phyloP scores from a whole-genome alignment of 2,888 invertebrate genomes.

The Acanthococcus lagerstroemiae region DNA sequence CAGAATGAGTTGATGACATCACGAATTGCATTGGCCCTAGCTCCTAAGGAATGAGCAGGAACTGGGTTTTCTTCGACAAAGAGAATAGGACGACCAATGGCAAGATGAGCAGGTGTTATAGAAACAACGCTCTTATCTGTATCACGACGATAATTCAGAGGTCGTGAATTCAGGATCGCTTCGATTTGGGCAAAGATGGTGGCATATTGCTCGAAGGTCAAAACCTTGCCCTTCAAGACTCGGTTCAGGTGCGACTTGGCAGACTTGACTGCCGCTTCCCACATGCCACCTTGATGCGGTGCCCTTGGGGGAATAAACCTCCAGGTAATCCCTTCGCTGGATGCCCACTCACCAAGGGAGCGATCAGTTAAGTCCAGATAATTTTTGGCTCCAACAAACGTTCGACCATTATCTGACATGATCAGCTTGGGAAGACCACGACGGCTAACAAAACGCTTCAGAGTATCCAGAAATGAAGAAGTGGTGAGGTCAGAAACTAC shows the following conservation, averaged over 20 bases:
- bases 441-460: slow-evolving; percentile 35
- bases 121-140: slow-evolving; percentile 34
- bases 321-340: slow-evolving; percentile 35
- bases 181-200: no score
- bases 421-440: slow-evolving; percentile 34
- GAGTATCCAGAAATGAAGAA: not conserved
- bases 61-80: no score
- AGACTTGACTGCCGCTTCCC: slow-evolving; percentile 15
- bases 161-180: slow-evolving; percentile 24
- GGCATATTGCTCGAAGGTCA: slow-evolving; percentile 4
- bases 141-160: slow-evolving; percentile 36
- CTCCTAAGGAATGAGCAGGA: no score
- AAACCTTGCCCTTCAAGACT: not conserved
- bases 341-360: not conserved
- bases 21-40: no score
- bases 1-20: no score
- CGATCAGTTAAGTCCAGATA: not conserved
- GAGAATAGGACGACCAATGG: slow-evolving; percentile 36
- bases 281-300: slow-evolving; percentile 7
- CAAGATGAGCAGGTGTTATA: slow-evolving; percentile 39
- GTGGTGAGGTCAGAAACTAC: slow-evolving; percentile 5
- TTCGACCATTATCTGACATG: slow-evolving; percentile 3
- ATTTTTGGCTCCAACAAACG: slow-evolving; percentile 12
- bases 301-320: slow-evolving; percentile 4
- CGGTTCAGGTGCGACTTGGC: not conserved